Evolutionary conservation across 2,888 invertebrate species (phyloP).

Genomic region (Luperina nickerlii): DNA sequence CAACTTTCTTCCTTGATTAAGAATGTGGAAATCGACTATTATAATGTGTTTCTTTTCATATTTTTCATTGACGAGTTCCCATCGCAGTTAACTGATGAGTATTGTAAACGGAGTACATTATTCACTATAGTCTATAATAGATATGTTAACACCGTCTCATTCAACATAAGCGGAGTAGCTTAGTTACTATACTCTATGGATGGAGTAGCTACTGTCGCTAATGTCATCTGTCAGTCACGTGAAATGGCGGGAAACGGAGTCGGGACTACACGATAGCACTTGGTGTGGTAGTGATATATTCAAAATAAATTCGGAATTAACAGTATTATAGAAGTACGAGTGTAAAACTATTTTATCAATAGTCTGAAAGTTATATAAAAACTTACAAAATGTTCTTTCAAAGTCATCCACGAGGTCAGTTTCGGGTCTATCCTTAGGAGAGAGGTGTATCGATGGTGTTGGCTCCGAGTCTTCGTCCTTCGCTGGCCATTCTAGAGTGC

Average conservation of each 20-base stretch:
- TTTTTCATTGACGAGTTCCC: background rate
- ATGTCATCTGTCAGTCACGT: too few relatives aligned
- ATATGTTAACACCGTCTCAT: too few relatives aligned
- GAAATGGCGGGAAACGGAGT: too few relatives aligned
- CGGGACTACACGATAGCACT: too few relatives aligned
- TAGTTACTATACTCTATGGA: too few relatives aligned
- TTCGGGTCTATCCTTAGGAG: constrained; percentile 81
- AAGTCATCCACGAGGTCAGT: constrained; percentile 79
- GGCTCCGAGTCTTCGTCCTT: constrained; percentile 83
- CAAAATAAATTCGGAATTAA: too few relatives aligned
- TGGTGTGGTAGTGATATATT: too few relatives aligned
- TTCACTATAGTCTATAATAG: too few relatives aligned
- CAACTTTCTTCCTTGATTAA: background rate
- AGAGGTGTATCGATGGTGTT: constrained; percentile 77
- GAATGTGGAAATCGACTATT: background rate
- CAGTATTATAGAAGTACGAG: background rate
- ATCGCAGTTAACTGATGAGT: background rate
- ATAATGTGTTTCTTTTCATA: background rate
- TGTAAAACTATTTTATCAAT: background rate
- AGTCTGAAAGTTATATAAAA: background rate
- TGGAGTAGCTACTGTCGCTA: too few relatives aligned
- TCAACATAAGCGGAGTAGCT: too few relatives aligned
- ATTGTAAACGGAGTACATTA: background rate
- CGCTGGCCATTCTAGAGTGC: constrained; percentile 83
- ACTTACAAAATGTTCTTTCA: constrained; percentile 82